These are phyloP conservation scores for Drepanosiphum platanoidis DNA, from an alignment of 2,888 invertebrate genomes.

Conservation along the genomic window DNA sequence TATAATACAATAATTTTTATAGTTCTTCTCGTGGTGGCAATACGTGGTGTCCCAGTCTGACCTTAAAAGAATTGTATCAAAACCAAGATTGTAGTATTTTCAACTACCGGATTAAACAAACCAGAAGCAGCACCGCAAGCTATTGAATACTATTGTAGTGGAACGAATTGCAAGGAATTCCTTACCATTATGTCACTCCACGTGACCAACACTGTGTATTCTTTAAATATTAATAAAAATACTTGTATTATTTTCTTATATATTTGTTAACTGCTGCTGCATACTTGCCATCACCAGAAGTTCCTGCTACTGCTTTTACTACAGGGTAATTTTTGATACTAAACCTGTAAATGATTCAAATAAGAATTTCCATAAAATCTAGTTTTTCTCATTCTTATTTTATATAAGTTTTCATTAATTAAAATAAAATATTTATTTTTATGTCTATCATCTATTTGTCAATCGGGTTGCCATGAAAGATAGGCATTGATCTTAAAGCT, in stretches of 20 bases:
- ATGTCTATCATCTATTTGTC: background rate
- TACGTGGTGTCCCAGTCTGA: conserved; percentile 73
- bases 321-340: conserved; percentile 65
- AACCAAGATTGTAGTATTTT: conserved; percentile 65
- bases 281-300: conserved; percentile 70
- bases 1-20: no score
- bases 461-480: background rate
- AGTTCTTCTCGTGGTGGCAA: conserved; percentile 62
- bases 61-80: conserved; percentile 83
- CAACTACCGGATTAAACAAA: conserved; percentile 69
- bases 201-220: conserved; percentile 68
- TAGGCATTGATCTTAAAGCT: background rate
- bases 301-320: conserved; percentile 68
- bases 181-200: conserved; percentile 65
- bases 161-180: conserved; percentile 65
- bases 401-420: background rate
- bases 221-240: background rate
- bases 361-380: background rate
- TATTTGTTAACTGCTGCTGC: conserved; percentile 66
- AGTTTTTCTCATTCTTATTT: background rate
- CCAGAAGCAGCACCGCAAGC: conserved; percentile 71
- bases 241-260: no score
- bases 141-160: conserved; percentile 67
- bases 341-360: background rate
- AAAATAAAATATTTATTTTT: background rate